phyloP scores from a whole-genome alignment of 2,888 invertebrate species.

The Stenchaetothrips biformis region DNA sequence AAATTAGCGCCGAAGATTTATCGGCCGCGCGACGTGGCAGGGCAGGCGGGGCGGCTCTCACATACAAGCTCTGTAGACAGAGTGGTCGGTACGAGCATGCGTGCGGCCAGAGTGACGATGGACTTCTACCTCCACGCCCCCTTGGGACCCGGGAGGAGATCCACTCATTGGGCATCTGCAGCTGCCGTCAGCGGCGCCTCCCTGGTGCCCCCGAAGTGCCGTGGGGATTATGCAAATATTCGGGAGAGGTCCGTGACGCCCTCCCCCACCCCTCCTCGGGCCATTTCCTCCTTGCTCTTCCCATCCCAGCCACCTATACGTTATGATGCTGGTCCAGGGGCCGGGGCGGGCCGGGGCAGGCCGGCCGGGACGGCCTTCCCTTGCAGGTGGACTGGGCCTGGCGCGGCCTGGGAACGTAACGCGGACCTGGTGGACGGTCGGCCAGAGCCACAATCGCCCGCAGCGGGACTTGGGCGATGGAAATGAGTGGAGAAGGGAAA shows the following conservation, averaged over 20 bases:
- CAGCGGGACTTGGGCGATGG: no score
- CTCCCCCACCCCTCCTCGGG: not conserved
- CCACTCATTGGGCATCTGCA: not conserved
- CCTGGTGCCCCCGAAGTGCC: not conserved
- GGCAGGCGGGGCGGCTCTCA: not conserved
- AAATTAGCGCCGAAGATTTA: constrained; percentile 2
- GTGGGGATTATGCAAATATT: constrained; percentile 17
- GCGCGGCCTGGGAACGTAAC: no score
- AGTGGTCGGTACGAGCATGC: no score
- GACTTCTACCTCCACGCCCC: not conserved
- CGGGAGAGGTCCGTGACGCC: not conserved
- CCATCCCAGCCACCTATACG: no score
- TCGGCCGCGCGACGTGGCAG: not conserved
- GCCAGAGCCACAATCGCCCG: no score
- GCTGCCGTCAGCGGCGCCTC: not conserved
- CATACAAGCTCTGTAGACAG: not conserved
- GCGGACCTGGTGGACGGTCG: no score
- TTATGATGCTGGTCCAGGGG: no score
- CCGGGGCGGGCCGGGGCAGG: no score
- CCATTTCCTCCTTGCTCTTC: not conserved
- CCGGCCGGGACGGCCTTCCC: no score
- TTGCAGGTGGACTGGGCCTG: no score
- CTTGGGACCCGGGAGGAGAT: not conserved
- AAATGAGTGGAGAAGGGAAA: no score
- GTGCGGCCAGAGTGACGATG: not conserved